A percentile compares a stretch with the other conserved stretches of the same genome.
phyloP scores from a whole-genome alignment of 2,113 vertebrate species.

The Acanthisitta chloris region DNA sequence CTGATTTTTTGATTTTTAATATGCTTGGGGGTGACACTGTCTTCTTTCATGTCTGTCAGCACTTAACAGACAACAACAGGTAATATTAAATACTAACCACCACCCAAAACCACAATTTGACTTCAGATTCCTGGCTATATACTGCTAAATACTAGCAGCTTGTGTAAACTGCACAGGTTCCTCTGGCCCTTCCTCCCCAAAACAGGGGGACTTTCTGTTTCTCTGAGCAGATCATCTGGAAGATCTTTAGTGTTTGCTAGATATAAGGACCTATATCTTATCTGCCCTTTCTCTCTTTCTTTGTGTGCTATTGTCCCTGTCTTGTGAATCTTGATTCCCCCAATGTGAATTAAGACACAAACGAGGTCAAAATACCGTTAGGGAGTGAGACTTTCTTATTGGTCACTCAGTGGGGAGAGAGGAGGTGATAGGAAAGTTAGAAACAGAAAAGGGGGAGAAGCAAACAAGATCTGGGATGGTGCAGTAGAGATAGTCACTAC shows the following conservation, averaged over 20 bases:
- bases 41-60: neutral
- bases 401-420: too few species aligned
- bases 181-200: fast-evolving
- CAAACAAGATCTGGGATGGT: too few species aligned
- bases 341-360: too few species aligned
- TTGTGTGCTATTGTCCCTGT: too few species aligned
- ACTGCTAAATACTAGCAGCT: neutral
- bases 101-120: neutral
- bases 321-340: too few species aligned
- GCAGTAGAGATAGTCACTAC: too few species aligned
- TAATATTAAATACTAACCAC: neutral
- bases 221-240: neutral
- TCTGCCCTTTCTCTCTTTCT: neutral
- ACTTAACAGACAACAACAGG: neutral
- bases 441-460: too few species aligned
- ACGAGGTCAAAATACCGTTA: too few species aligned
- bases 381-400: too few species aligned
- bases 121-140: neutral
- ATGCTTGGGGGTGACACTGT: neutral
- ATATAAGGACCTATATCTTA: neutral
- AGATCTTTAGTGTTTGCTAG: neutral
- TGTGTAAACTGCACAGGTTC: neutral
- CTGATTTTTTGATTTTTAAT: neutral
- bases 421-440: too few species aligned
- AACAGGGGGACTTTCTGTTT: neutral